Percentiles rank a stretch among this genome's conserved stretches.
Conservation (phyloP, 2,113 vertebrate genomes). For the Chunga burmeisteri region DNA sequence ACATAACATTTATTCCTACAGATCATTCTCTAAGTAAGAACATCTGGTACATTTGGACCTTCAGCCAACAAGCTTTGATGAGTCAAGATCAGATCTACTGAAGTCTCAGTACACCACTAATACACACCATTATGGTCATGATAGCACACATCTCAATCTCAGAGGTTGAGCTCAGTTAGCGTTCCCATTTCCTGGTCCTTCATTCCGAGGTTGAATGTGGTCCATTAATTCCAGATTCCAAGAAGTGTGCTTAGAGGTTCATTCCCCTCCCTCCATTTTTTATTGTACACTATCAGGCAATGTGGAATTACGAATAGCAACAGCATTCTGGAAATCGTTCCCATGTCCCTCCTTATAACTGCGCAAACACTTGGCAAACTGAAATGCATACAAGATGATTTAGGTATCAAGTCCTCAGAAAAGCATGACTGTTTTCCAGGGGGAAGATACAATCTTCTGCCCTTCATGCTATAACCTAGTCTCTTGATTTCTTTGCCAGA, state of each 20-base stretch:
- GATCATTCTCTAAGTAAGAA: background rate
- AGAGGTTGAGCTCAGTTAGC: background rate
- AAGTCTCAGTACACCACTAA: background rate
- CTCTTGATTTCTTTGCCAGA: slow-evolving; percentile 5
- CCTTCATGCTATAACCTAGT: background rate
- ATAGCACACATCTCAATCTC: background rate
- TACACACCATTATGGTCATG: background rate
- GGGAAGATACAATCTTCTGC: background rate
- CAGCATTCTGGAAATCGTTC: background rate
- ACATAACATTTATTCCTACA: background rate
- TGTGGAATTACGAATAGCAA: background rate
- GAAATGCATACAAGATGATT: background rate
- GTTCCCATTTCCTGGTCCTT: background rate
- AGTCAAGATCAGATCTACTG: background rate
- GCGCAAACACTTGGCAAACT: slow-evolving; percentile 19
- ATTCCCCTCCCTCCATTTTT: background rate
- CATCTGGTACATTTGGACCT: background rate
- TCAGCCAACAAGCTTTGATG: background rate
- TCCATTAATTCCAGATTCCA: background rate
- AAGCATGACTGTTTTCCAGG: background rate
- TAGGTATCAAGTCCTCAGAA: background rate
- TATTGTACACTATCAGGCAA: background rate
- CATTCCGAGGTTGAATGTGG: background rate
- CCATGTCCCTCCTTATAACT: background rate
- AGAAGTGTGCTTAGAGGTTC: background rate